A percentile compares a stretch with the other conserved stretches of the same genome.
Evolutionary conservation across 1,140 invertebrate genomes (phyloP).

Genomic region (Drosophila sucinea): DNA sequence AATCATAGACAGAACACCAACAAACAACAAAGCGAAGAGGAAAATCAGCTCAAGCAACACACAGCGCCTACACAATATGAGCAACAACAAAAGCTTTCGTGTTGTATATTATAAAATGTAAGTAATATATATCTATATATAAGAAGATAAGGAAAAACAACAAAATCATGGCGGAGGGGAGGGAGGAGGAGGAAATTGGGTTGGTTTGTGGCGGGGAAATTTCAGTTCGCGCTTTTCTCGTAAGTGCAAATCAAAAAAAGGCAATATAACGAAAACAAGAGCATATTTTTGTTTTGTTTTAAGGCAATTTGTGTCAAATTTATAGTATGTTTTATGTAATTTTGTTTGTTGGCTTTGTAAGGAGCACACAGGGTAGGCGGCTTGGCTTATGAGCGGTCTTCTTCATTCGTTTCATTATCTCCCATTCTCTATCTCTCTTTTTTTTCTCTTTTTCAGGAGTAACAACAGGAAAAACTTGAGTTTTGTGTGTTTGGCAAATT

Average conservation of each 20-base stretch:
- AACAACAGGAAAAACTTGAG: slow-evolving; percentile 38
- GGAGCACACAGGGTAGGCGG: slow-evolving; percentile 82
- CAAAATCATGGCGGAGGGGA: too few species aligned
- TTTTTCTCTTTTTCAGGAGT: slow-evolving; percentile 10
- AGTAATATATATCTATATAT: background rate
- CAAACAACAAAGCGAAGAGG: slow-evolving; percentile 78
- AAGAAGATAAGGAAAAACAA: background rate
- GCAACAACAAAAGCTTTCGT: slow-evolving; percentile 29
- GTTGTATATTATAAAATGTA: slow-evolving; percentile 14
- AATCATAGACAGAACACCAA: slow-evolving; percentile 42
- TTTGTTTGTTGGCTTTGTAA: slow-evolving; percentile 34
- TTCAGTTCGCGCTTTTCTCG: too few species aligned
- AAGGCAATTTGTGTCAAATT: slow-evolving; percentile 58
- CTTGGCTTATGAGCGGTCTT: slow-evolving; percentile 80
- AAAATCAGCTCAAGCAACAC: slow-evolving; percentile 78
- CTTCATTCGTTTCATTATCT: slow-evolving; percentile 76
- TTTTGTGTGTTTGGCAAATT: slow-evolving; percentile 33
- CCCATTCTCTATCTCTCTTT: background rate
- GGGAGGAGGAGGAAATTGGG: too few species aligned
- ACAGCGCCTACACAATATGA: slow-evolving; percentile 71
- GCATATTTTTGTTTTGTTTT: slow-evolving; percentile 11
- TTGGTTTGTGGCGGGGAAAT: too few species aligned
- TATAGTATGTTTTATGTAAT: slow-evolving; percentile 19
- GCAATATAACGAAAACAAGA: slow-evolving; percentile 25
- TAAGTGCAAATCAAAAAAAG: slow-evolving; percentile 16